Conservation (phyloP, 2,888 invertebrate genomes). For the Megastigmus dorsalis region DNA sequence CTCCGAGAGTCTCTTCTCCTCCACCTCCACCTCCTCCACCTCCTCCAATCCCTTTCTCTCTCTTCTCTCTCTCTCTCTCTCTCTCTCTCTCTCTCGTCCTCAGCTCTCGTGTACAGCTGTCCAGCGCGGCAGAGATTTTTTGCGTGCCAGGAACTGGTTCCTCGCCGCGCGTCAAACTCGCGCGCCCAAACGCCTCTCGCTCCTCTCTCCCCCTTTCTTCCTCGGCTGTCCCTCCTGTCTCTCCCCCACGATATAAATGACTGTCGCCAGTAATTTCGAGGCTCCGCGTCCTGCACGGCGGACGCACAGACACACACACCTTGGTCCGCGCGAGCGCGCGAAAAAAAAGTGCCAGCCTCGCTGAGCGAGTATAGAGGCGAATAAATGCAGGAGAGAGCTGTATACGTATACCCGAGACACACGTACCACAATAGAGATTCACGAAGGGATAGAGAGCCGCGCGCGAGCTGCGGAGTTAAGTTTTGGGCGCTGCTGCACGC, state of each 20-base stretch:
- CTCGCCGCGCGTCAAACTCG: slow-evolving; percentile 38
- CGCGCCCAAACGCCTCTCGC: slow-evolving; percentile 28
- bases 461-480: slow-evolving; percentile 4
- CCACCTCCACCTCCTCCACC: background rate
- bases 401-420: too few species aligned
- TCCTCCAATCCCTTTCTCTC: slow-evolving; percentile 1
- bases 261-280: slow-evolving; percentile 31
- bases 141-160: slow-evolving; percentile 33
- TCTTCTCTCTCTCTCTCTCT: background rate
- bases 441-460: slow-evolving; percentile 10
- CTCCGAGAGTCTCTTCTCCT: slow-evolving; percentile 11
- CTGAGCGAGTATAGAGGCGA: background rate
- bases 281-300: too few species aligned
- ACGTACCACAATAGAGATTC: too few species aligned
- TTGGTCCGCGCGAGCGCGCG: too few species aligned
- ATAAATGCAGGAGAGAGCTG: slow-evolving; percentile 9
- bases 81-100: background rate
- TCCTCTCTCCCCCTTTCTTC: background rate
- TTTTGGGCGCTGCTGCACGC: slow-evolving; percentile 22
- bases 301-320: too few species aligned
- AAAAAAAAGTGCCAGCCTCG: too few species aligned
- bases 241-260: slow-evolving; percentile 33
- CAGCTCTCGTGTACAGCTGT: background rate
- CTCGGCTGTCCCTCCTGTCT: background rate
- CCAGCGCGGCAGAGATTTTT: slow-evolving; percentile 28